phyloP scores from a whole-genome alignment of 2,113 vertebrate species.

The Coturnix japonica region DNA sequence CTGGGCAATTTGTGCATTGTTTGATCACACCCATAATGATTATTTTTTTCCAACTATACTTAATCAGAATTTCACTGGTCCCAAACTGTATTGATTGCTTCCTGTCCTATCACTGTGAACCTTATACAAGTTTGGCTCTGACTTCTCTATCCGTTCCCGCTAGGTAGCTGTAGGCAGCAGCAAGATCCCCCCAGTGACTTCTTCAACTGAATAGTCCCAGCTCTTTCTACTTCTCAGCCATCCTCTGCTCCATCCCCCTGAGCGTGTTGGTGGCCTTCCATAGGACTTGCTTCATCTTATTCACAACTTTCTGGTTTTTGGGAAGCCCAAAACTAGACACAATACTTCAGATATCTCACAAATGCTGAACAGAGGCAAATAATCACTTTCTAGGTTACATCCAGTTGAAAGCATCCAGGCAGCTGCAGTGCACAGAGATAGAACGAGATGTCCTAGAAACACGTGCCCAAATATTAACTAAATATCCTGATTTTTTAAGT shows the following conservation, averaged over 20 bases:
- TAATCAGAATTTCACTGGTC: neutral
- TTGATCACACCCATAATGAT: neutral
- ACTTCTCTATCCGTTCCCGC: neutral
- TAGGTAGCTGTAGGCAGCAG: neutral
- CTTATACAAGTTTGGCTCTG: neutral
- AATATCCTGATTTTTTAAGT: neutral
- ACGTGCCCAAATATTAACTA: neutral
- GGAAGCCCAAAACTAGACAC: neutral
- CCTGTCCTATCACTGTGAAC: fast-evolving
- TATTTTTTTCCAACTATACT: neutral
- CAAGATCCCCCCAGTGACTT: neutral
- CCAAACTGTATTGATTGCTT: neutral
- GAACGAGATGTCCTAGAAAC: neutral
- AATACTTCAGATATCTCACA: neutral
- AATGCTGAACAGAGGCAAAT: neutral
- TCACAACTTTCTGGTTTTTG: neutral
- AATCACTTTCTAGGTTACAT: neutral
- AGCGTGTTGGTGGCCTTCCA: neutral
- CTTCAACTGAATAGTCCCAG: neutral
- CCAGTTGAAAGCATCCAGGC: neutral
- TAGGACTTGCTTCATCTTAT: neutral
- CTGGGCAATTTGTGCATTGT: neutral
- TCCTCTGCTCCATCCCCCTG: neutral
- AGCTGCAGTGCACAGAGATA: neutral
- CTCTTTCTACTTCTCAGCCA: neutral